Conservation (phyloP, 2,888 invertebrate species). For the Pyrochroa serraticornis region DNA sequence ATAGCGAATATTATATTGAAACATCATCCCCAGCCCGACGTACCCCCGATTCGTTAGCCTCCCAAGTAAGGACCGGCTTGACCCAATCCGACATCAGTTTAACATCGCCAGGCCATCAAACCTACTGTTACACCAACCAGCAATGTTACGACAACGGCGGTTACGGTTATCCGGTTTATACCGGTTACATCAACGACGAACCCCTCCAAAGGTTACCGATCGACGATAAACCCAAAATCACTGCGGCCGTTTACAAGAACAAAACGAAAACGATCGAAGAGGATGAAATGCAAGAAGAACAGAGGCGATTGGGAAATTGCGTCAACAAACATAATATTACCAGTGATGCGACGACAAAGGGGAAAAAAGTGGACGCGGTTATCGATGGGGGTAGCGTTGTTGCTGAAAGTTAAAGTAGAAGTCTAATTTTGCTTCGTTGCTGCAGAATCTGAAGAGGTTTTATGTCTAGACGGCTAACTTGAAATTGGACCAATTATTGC, state of each 20-base stretch:
- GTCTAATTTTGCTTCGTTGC: too few species aligned
- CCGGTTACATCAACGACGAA: slow-evolving; percentile 62
- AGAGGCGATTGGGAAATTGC: slow-evolving; percentile 60
- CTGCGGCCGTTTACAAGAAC: slow-evolving; percentile 74
- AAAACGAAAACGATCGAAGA: slow-evolving; percentile 52
- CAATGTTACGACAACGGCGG: slow-evolving; percentile 76
- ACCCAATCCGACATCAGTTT: slow-evolving; percentile 82
- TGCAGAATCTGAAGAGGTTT: too few species aligned
- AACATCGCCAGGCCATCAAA: slow-evolving; percentile 71
- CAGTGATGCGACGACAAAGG: too few species aligned
- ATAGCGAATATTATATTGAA: slow-evolving; percentile 50
- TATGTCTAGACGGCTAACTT: too few species aligned
- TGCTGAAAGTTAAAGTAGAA: neutral
- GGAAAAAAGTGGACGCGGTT: slow-evolving; percentile 24
- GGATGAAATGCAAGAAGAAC: slow-evolving; percentile 56
- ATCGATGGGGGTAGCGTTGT: neutral
- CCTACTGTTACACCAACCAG: slow-evolving; percentile 82
- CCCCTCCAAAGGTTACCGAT: slow-evolving; percentile 45
- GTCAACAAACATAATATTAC: slow-evolving; percentile 9
- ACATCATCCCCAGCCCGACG: slow-evolving; percentile 45
- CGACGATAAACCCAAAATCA: slow-evolving; percentile 68
- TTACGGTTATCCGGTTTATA: slow-evolving; percentile 71
- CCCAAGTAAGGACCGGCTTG: slow-evolving; percentile 66
- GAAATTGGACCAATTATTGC: too few species aligned
- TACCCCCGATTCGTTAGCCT: slow-evolving; percentile 56